Conservation (phyloP, 2,888 invertebrate species). For the Aporophyla lueneburgensis region DNA sequence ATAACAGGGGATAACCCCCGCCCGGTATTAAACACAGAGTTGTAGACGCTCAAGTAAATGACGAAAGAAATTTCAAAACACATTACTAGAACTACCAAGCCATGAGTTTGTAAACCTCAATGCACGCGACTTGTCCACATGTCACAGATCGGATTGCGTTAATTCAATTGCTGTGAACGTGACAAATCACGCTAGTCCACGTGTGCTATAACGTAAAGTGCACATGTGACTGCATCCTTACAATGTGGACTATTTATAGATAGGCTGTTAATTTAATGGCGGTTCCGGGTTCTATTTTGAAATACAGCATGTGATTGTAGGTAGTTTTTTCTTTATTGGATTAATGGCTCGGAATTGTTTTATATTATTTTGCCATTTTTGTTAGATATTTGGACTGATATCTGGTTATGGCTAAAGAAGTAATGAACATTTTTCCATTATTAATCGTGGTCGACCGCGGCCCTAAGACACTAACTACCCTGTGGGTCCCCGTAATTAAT, state of each 20-base stretch:
- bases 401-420: background rate
- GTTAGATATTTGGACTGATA: too few relatives aligned
- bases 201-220: background rate
- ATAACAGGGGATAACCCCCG: background rate
- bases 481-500: background rate
- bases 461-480: slow-evolving; percentile 7
- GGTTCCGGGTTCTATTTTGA: slow-evolving; percentile 11
- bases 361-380: background rate
- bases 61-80: background rate
- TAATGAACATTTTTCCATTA: background rate
- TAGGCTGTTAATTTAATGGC: background rate
- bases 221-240: slow-evolving; percentile 42
- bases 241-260: slow-evolving; percentile 37
- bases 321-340: too few relatives aligned
- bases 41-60: background rate
- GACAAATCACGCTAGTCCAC: slow-evolving; percentile 49
- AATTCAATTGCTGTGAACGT: slow-evolving; percentile 56
- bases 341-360: background rate
- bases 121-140: slow-evolving; percentile 16
- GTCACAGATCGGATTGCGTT: slow-evolving; percentile 25
- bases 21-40: background rate
- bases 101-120: slow-evolving; percentile 10
- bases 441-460: background rate
- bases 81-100: background rate
- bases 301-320: background rate